phyloP scores from a whole-genome alignment of 2,113 vertebrate species.

The Butorides virescens region DNA sequence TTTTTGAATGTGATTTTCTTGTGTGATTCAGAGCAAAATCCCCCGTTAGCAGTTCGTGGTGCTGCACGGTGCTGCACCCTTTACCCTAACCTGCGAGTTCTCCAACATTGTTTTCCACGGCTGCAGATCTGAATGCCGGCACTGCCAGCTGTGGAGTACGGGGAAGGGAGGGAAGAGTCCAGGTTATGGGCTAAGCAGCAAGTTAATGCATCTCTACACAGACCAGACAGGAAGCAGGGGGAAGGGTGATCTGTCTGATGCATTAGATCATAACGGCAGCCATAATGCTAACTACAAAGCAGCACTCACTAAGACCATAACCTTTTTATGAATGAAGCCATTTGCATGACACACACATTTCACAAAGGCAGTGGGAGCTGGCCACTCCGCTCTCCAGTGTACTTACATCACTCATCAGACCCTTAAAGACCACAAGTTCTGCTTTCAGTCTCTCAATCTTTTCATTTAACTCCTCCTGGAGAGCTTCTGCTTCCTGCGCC shows the following conservation, averaged over 20 bases:
- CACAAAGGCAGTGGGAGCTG: neutral
- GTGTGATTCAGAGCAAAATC: accelerated
- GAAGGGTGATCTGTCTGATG: conserved; percentile 60
- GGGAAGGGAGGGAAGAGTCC: conserved; percentile 39
- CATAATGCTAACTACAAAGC: conserved; percentile 71
- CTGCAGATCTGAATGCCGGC: neutral
- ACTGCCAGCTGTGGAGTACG: neutral
- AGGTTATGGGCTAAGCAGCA: conserved; percentile 67
- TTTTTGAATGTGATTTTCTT: neutral
- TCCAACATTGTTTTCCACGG: neutral
- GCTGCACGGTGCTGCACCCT: neutral
- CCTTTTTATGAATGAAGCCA: conserved; percentile 62
- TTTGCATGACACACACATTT: conserved; percentile 50
- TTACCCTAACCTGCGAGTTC: neutral
- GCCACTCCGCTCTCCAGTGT: neutral
- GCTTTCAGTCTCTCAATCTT: conserved; percentile 94
- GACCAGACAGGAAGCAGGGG: conserved; percentile 63
- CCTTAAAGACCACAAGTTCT: conserved; percentile 97
- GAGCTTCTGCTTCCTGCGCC: conserved; percentile 83
- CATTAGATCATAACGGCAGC: conserved; percentile 67
- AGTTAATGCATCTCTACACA: conserved; percentile 78
- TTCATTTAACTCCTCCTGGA: conserved; percentile 90
- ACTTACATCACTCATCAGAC: conserved; percentile 98
- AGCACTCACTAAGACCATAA: conserved; percentile 46
- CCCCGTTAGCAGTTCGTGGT: neutral